Evolutionary conservation across 2,797 vertebrate genomes (phyloP).

Genomic region (Pseudopleuronectes americanus): DNA sequence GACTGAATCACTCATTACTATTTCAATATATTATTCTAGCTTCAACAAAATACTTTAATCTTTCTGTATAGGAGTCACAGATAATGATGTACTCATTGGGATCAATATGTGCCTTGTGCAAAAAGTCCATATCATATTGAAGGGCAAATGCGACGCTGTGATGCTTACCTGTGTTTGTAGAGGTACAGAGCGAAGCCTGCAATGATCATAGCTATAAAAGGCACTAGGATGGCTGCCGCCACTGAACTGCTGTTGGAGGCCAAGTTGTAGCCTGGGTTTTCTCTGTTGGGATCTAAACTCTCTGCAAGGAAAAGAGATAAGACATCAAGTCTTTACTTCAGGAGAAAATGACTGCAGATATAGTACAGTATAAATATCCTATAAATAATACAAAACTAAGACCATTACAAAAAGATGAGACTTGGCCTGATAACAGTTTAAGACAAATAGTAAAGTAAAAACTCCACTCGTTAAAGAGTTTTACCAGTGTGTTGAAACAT

Average conservation of each 20-base stretch:
- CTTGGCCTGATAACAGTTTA: neutral
- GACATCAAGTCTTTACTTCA: conserved; percentile 10
- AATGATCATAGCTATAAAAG: conserved; percentile 99
- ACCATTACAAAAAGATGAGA: neutral
- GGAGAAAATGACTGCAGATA: neutral
- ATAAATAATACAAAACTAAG: conserved; percentile 11
- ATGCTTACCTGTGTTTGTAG: conserved; percentile 96
- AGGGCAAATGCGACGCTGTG: neutral
- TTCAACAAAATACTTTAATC: neutral
- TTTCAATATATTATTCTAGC: too few species aligned
- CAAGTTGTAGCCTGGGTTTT: conserved; percentile 92
- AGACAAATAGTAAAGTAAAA: conserved; percentile 14
- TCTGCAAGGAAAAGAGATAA: conserved; percentile 63
- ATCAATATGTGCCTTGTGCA: conserved; percentile 1
- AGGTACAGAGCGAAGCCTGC: conserved; percentile 99
- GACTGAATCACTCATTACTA: too few species aligned
- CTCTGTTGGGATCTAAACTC: conserved; percentile 84
- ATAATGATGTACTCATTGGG: conserved; percentile 10
- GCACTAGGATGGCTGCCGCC: conserved; percentile 98
- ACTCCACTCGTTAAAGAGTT: conserved; percentile 16
- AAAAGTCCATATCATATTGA: too few species aligned
- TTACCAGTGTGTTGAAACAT: conserved; percentile 28
- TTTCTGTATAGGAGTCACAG: neutral
- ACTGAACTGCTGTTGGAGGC: conserved; percentile 99
- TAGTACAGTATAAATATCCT: conserved; percentile 2